These are phyloP conservation scores for Lasiommata megera DNA, from an alignment of 2,888 invertebrate species.

Conservation along the genomic window DNA sequence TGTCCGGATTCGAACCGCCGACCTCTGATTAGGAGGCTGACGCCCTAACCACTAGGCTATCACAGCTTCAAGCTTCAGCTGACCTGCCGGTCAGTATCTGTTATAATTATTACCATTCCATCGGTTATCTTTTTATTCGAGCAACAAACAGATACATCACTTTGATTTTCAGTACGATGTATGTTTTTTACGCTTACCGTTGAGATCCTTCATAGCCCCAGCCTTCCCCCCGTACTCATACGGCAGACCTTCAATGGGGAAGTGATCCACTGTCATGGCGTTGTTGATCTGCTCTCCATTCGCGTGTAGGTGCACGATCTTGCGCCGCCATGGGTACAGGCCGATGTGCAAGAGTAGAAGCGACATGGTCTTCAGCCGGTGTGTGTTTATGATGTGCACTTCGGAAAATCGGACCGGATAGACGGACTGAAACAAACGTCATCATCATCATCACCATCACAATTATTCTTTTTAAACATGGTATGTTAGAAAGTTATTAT, in stretches of 20 bases:
- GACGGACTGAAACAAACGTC: conserved; percentile 82
- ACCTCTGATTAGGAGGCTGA: no score
- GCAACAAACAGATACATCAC: no score
- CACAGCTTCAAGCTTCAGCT: no score
- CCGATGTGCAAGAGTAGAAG: conserved; percentile 78
- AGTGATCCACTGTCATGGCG: conserved; percentile 78
- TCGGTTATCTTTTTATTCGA: no score
- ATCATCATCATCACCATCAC: no score
- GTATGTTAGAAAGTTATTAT: no score
- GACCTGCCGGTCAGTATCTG: no score
- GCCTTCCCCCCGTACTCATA: conserved; percentile 91
- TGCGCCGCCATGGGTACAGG: conserved; percentile 69
- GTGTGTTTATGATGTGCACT: conserved; percentile 90
- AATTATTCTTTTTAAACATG: no score
- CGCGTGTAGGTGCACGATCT: conserved; percentile 59
- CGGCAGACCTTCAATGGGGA: conserved; percentile 88
- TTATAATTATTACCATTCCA: no score
- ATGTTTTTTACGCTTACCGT: conserved; percentile 65
- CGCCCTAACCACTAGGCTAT: no score
- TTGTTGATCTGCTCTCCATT: conserved; percentile 57
- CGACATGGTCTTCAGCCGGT: conserved; percentile 85
- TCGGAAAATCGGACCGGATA: conserved; percentile 91
- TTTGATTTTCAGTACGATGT: not conserved
- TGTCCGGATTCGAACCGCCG: no score
- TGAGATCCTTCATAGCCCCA: conserved; percentile 86